These are phyloP conservation scores for Synergus itoensis DNA, from an alignment of 2,888 invertebrate species.

Conservation along the genomic window DNA sequence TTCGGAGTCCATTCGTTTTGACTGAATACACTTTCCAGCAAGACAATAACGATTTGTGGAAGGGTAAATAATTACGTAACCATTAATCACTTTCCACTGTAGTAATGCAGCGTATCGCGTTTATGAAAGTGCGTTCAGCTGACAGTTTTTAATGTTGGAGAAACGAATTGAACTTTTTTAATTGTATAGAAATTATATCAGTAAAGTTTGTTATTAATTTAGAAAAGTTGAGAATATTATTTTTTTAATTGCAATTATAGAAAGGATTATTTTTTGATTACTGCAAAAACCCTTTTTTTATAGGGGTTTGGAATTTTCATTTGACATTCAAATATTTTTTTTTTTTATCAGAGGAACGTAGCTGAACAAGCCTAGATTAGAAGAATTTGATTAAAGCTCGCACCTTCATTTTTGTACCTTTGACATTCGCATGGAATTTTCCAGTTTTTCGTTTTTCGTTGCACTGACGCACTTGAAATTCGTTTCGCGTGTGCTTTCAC, in stretches of 20 bases:
- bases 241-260: too few species aligned
- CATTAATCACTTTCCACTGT: conserved; percentile 14
- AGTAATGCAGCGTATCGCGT: neutral
- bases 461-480: conserved; percentile 26
- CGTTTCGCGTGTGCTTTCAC: neutral
- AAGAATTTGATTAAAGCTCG: conserved; percentile 26
- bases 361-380: conserved; percentile 40
- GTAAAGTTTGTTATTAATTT: too few species aligned
- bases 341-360: conserved; percentile 10
- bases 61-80: conserved; percentile 4
- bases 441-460: conserved; percentile 30
- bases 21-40: neutral
- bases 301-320: neutral
- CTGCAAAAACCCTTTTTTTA: too few species aligned
- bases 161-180: neutral
- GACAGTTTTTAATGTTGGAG: neutral
- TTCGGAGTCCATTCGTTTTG: neutral
- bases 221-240: too few species aligned
- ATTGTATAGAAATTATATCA: too few species aligned
- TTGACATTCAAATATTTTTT: neutral
- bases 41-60: neutral
- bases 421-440: conserved; percentile 28
- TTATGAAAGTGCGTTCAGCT: conserved; percentile 12
- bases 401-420: conserved; percentile 19
- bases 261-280: too few species aligned